Base-by-base conservation (phyloP, 2,888 invertebrate genomes). In the Cryptus armator region DNA sequence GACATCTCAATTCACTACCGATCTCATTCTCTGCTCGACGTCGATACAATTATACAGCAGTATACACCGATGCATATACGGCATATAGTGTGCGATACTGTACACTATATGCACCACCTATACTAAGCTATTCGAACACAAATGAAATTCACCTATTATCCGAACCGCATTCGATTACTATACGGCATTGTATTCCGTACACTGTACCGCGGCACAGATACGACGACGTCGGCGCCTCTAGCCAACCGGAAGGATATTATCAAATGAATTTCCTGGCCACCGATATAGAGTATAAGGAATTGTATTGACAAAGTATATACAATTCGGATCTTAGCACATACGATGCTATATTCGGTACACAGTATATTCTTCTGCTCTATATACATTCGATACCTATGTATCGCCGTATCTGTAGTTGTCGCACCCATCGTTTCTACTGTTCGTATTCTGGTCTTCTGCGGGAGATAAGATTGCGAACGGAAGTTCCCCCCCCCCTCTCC, bases 111-210 rank as follows among this genome's bases (percentile, higher is more conserved):
- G 12, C 56, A 24, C 24, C 56, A 24, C 56, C 56, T 56, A 24
- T 24, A 62, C 46, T 46, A 16, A n/a, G 29, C 37, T 44, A 29
- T 44, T 19, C 32, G 62, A 46, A 37, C 19, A 37, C 70, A 70
- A 78, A 78, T 78, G 32, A 62, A 78, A 78, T 78, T 48, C 62
- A 12, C 32, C 46, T 70, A 70, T 70, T 37, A 62, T 68, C 37
- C 56, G 53, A 44, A 66, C 14, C 10, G 6, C 14, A 51, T 16
- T 64, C 29, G 64, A 51, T 43, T 37, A 37, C 37, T 56, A 44
- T 7, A 46, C 14, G 44, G 12, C 29, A 68, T 56, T 56, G 12
- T 53, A 68, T 44, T 77, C n/a, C 44, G 67, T 66, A 51, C 14
- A 5, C 37, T 14, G 71, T 10, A 37, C 10, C 53, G 12, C 37